These are phyloP conservation scores for Phrynosoma platyrhinos DNA, from an alignment of 2,113 vertebrate species.

Conservation along the genomic window DNA sequence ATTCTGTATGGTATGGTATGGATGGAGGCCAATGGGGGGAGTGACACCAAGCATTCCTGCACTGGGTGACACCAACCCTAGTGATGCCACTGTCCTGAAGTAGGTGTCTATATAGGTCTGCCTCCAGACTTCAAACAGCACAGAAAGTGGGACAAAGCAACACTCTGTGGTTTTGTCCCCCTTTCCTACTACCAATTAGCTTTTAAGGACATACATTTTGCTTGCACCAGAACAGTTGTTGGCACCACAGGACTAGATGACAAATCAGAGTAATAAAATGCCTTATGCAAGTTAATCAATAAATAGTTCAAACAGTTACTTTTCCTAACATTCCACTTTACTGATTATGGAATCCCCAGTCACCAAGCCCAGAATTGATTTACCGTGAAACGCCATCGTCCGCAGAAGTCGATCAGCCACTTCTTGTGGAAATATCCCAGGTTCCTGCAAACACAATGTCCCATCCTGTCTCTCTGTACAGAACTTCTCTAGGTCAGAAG, in stretches of 20 bases:
- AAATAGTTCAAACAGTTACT: neutral
- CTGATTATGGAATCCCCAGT: neutral
- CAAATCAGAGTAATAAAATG: neutral
- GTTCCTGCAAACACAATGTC: slow-evolving; percentile 91
- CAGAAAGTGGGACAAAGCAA: neutral
- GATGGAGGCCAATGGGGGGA: too few relatives aligned
- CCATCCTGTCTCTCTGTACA: slow-evolving; percentile 93
- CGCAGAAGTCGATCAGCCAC: slow-evolving; percentile 94
- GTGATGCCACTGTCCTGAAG: neutral
- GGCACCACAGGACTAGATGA: neutral
- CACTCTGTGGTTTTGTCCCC: neutral
- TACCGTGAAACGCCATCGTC: slow-evolving; percentile 96
- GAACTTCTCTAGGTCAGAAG: slow-evolving; percentile 91
- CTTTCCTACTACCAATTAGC: neutral
- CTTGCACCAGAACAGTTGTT: neutral
- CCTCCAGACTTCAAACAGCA: neutral
- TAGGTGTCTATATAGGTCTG: neutral
- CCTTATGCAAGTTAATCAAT: slow-evolving; percentile 4
- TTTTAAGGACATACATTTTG: neutral
- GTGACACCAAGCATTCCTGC: too few relatives aligned
- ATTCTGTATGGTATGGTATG: too few relatives aligned
- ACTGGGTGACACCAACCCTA: too few relatives aligned
- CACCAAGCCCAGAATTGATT: slow-evolving; percentile 38
- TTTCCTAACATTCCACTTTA: slow-evolving; percentile 1
- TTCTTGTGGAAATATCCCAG: slow-evolving; percentile 96